Evolutionary conservation across 2,888 invertebrate species (phyloP).

Genomic region (Andrena chrysosceles): DNA sequence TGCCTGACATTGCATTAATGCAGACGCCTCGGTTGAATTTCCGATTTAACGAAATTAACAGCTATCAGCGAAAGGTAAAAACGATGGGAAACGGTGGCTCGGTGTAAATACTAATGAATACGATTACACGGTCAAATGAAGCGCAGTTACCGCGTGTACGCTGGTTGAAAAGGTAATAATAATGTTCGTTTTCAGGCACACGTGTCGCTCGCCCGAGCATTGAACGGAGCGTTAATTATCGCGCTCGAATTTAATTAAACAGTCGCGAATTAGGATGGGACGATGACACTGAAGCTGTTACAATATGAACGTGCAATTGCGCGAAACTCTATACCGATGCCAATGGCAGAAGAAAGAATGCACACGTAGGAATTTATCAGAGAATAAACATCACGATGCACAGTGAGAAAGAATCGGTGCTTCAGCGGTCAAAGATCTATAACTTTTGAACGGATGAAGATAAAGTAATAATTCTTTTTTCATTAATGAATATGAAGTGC

Average conservation of each 20-base stretch:
- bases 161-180: constrained; percentile 6
- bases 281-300: not conserved
- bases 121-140: not conserved
- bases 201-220: not conserved
- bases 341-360: too few species aligned
- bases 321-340: not conserved
- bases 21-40: too few species aligned
- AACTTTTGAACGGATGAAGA: not conserved
- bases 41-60: not conserved
- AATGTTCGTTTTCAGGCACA: constrained; percentile 8
- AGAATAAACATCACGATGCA: too few species aligned
- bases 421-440: too few species aligned
- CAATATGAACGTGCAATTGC: constrained; percentile 14
- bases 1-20: too few species aligned
- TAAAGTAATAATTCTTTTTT: not conserved
- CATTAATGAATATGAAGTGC: too few species aligned
- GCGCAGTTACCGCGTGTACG: not conserved
- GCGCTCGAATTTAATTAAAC: constrained; percentile 20
- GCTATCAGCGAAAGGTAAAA: not conserved
- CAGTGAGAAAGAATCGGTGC: too few species aligned
- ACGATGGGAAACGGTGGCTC: not conserved
- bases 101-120: not conserved
- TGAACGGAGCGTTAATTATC: constrained; percentile 17
- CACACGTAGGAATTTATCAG: too few species aligned
- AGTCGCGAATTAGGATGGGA: constrained; percentile 1